Evolutionary conservation across 2,113 vertebrate species (phyloP), one percentile per base, ranked within the genome.

Genomic region (Misgurnus anguillicaudatus): DNA sequence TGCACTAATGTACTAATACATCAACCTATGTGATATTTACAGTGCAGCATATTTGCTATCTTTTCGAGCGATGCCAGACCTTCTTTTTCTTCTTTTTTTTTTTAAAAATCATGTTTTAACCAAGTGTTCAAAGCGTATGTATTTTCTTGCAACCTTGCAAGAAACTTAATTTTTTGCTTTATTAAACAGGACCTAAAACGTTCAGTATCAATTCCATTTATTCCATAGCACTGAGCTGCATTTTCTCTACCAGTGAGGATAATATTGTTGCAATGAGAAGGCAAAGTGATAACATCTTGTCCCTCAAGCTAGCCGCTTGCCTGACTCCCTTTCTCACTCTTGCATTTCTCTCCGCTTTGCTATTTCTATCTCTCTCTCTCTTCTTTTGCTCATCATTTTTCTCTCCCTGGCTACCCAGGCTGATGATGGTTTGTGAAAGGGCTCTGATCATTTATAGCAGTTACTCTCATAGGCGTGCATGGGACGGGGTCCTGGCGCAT

Each of bases 391-490:
- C 42, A 19, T 39, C 9, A 1, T 36, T 57, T 73, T 55, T 21
- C 19, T 19, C 38, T 57, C 53, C 58, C 11, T n/a, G 3, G 17
- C 66, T 76, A 86, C 79, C 81, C 82, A 51, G 77, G 80, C 87
- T 85, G 83, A 84, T 80, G 79, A 84, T 86, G 86, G 86, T 85
- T 86, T 85, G 84, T 82, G 84, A 81, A 83, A 88, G 76, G 81
- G 87, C 87, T 85, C 78, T 87, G 84, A 89, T 90, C 89, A 89
- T 87, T 91, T 87, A 87, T 88, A 87, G 86, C 88, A 85, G 89
- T 90, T 85, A 86, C 82, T 82, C 79, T 87, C 41, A 86, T 90
- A 87, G 87, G 88, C 68, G 89, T 92, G 88, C 89, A 87, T 75
- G 42, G 85, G 85, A 86, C 86, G 88, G 88, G 57, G 88, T 90